Evolutionary conservation across 1,140 invertebrate species (phyloP).

Genomic region (Archivesica marissinica): DNA sequence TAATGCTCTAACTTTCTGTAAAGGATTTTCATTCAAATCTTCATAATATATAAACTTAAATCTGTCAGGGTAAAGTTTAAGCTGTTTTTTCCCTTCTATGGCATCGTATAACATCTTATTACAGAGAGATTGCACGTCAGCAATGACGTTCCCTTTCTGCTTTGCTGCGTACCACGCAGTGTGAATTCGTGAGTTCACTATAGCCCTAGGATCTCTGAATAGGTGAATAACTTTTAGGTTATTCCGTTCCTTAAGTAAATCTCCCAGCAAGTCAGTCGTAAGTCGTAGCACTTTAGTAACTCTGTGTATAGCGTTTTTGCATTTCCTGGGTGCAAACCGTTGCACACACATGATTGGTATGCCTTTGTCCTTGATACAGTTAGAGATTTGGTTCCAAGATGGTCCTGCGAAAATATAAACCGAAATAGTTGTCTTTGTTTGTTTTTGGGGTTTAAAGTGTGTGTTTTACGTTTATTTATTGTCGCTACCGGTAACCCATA

Average conservation of each 20-base stretch:
- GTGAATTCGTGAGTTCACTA: constrained; percentile 24
- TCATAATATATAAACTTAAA: constrained; percentile 45
- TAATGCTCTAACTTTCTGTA: constrained; percentile 7
- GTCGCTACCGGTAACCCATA: no score
- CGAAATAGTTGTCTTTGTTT: no score
- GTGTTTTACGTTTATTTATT: no score
- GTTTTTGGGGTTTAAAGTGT: no score
- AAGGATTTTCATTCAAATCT: constrained; percentile 30
- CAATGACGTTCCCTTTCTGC: constrained; percentile 16
- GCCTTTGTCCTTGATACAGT: no score
- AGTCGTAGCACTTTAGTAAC: constrained; percentile 49
- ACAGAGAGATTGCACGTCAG: constrained; percentile 18
- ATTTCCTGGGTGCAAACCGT: no score
- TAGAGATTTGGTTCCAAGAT: no score
- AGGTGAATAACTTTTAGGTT: constrained; percentile 52
- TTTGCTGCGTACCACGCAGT: constrained; percentile 7
- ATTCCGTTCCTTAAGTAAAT: not conserved
- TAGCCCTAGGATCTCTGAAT: constrained; percentile 42
- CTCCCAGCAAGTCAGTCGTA: not conserved
- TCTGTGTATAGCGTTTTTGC: constrained; percentile 3
- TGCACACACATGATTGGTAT: no score
- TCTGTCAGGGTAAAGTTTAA: not conserved
- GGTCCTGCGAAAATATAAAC: no score
- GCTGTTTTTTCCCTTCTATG: not conserved
- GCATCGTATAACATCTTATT: constrained; percentile 29